Base-by-base conservation (phyloP, 2,888 invertebrate species). In the Eumerus sabulonum region DNA sequence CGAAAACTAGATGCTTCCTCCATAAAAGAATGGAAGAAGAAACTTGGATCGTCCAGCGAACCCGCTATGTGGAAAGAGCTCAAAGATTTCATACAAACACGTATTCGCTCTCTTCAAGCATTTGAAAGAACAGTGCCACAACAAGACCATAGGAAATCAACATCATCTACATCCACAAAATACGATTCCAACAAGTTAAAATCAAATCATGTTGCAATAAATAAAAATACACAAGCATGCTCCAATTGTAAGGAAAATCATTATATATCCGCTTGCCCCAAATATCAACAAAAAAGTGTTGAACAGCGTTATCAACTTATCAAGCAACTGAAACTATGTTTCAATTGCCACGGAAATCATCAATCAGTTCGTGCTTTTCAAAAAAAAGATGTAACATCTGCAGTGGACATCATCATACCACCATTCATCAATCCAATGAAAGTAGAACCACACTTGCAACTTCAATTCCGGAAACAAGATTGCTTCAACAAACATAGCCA, bases 21-120 rank as follows among this genome's bases (percentile, higher is more conserved):
- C 5, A 36, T 68, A 16, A 68, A 68, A 53, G 57, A 67, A 57
- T 68, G 67, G 59, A n/a, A 68, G n/a, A 57, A 57, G 27, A 57
- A 5, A 14, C 42, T 57, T 18, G 44, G 57, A 27, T 27, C 27
- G 7, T 2, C 7, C n/a, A n/a, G n/a, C n/a, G n/a, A n/a, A 27
- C 27, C 27, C 27, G 54, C 54, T 16, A 9, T 16, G 16, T 54
- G 54, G 54, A 54, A 38, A 11, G 54, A 54, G 16, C 38, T 54
- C 9, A 54, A 38, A 5, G 16, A 54, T 54, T 38, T 38, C 40
- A 36, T 54, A 12, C 54, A 54, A 38, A 54, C 38, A 36, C 38
- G 54, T 38, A 56, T 56, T 18, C 56, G 56, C 2, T 56, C 40
- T 40, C 40, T 56, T 40, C 12, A 18, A 40, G 56, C 40, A 11